Evolutionary conservation across 2,888 invertebrate genomes (phyloP).

Genomic region (Hydrotaea diabolus): DNA sequence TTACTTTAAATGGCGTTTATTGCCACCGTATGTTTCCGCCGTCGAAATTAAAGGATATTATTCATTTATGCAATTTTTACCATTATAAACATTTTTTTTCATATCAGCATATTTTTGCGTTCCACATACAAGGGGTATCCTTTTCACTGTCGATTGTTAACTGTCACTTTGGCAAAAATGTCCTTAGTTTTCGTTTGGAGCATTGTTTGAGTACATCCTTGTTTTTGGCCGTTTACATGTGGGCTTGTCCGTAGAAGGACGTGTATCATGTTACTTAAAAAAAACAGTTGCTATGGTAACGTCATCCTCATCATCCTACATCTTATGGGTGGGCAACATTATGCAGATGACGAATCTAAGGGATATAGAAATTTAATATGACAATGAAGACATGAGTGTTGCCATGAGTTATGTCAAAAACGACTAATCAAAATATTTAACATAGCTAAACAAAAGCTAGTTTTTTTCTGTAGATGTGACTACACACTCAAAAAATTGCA

Average conservation of each 20-base stretch:
- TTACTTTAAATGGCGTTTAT: slow-evolving; percentile 51
- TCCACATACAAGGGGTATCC: background rate
- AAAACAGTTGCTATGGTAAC: no score
- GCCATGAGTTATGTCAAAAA: no score
- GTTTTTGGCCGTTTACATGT: background rate
- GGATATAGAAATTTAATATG: slow-evolving; percentile 48
- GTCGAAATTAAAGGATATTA: background rate
- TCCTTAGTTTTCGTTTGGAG: background rate
- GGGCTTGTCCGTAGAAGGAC: no score
- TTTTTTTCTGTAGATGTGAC: no score
- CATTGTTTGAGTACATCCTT: background rate
- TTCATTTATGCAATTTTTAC: slow-evolving; percentile 22
- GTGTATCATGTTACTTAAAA: no score
- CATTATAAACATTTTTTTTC: background rate
- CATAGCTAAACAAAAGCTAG: no score
- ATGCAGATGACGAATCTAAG: slow-evolving; percentile 8
- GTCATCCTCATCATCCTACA: no score
- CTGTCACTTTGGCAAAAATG: slow-evolving; percentile 1
- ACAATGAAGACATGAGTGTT: no score
- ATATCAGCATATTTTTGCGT: background rate
- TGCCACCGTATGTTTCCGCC: background rate
- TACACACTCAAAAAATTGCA: no score
- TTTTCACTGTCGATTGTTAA: background rate
- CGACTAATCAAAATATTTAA: no score
- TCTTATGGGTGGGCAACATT: background rate